phyloP scores from a whole-genome alignment of 2,888 invertebrate species.

The Troides aeacus region DNA sequence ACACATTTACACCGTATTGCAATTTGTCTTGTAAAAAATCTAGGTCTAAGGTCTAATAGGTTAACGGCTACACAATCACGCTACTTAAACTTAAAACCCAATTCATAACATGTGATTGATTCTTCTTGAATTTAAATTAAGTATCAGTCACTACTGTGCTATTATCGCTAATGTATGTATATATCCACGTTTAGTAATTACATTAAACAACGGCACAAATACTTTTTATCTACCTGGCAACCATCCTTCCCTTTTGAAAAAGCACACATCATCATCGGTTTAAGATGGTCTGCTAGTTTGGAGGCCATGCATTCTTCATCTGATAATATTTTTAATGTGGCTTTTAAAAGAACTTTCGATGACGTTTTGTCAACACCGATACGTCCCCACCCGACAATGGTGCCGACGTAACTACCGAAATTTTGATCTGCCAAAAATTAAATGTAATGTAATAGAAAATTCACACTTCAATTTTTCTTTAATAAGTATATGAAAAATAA shows the following conservation, averaged over 20 bases:
- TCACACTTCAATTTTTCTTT: background rate
- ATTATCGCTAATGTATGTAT: constrained; percentile 4
- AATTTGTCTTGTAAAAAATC: too few relatives aligned
- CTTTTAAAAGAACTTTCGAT: constrained; percentile 70
- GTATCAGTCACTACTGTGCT: background rate
- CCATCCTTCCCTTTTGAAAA: constrained; percentile 80
- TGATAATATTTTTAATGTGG: constrained; percentile 66
- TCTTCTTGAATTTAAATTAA: constrained; percentile 7
- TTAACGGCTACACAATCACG: too few relatives aligned
- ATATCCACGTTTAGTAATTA: constrained; percentile 31
- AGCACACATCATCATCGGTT: constrained; percentile 82
- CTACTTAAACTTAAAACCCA: too few relatives aligned
- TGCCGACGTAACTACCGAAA: constrained; percentile 63
- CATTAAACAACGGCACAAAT: constrained; percentile 24
- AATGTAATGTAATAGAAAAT: background rate
- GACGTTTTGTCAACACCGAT: constrained; percentile 63
- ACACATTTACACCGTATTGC: background rate
- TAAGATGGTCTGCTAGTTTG: constrained; percentile 66
- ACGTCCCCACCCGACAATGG: constrained; percentile 80
- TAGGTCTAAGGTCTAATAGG: too few relatives aligned
- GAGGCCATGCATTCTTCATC: constrained; percentile 65
- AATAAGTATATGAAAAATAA: background rate
- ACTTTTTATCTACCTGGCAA: constrained; percentile 74
- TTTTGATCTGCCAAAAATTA: constrained; percentile 54
- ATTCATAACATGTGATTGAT: constrained; percentile 1